A percentile compares a stretch with the other conserved stretches of the same genome.
Conservation (phyloP, 2,797 vertebrate genomes). For the Syngnathus rostellatus region DNA sequence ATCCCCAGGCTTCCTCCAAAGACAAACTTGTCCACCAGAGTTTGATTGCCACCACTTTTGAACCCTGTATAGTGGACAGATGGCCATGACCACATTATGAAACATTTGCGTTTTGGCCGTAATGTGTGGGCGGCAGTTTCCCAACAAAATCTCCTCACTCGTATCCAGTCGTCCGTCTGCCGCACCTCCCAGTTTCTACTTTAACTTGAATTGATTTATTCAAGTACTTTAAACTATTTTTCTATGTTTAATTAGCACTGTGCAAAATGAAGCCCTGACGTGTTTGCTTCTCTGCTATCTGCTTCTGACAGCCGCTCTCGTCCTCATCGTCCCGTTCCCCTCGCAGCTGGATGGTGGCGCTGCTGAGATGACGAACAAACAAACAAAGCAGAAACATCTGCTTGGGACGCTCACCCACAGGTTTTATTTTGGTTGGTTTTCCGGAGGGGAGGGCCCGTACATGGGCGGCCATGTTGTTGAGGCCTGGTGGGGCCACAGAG, state of each 20-base stretch:
- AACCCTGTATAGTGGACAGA: not conserved
- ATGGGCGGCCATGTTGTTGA: constrained; percentile 6
- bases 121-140: not conserved
- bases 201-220: constrained; percentile 1
- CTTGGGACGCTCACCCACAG: not conserved
- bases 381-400: not conserved
- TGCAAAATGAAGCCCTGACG: not conserved
- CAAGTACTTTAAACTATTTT: not conserved
- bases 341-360: not conserved
- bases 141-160: not conserved
- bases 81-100: not conserved
- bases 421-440: not conserved
- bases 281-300: not conserved
- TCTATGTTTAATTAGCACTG: not conserved
- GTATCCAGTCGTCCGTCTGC: not conserved
- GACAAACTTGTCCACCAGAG: not conserved
- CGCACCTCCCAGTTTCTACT: not conserved
- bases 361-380: not conserved
- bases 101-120: not conserved
- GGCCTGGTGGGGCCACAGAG: not conserved
- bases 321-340: not conserved
- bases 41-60: not conserved
- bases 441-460: not conserved
- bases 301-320: not conserved
- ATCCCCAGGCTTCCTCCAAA: not conserved